Evolutionary conservation across 2,888 invertebrate species (phyloP), one percentile per base, ranked within the genome.

Genomic region (Synergus itoensis): DNA sequence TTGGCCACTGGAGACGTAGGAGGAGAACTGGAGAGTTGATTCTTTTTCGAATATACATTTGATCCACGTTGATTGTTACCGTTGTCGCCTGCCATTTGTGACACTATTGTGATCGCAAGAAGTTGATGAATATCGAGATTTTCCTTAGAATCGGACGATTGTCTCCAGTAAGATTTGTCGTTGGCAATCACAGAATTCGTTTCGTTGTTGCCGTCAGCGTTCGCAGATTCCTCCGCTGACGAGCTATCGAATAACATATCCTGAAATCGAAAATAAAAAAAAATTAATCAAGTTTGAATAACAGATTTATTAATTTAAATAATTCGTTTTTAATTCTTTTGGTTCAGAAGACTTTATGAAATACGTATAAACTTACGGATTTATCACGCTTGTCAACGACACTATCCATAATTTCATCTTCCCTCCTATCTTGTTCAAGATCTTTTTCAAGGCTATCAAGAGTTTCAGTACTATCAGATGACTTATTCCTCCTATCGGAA

Each of bases 391-490:
- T 89, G 5, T 91, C 90, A 21, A 83, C 76, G 9, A 86, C 79
- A 67, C 81, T 87, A 45, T 90, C 88, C 9, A 80, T 80, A 4
- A 88, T 83, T 28, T 90, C 90, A 18, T 90, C 88, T 18, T 89
- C 89, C 53, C 88, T 88, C n/a, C 83, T 78, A 4, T 90, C 90
- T 64, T 89, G 89, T 5, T 91, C 91, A 65, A 88, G 69, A 65
- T 82, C 73, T 65, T 90, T 91, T 63, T 92, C 92, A 18, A 92
- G 86, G 77, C 92, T 92, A 76, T 92, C 92, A 45, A 92, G 84
- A 7, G 92, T 92, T 78, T 92, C 91, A 0, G 90, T 91, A 80
- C 91, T 92, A 78, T 90, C 92, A 8, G 89, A 91, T 5, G 89
- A 91, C 65, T 91, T 92, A 73, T 90, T 90, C 64, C 90, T 87